phyloP scores from a whole-genome alignment of 2,888 invertebrate species.

The Ferdinandea cuprea region DNA sequence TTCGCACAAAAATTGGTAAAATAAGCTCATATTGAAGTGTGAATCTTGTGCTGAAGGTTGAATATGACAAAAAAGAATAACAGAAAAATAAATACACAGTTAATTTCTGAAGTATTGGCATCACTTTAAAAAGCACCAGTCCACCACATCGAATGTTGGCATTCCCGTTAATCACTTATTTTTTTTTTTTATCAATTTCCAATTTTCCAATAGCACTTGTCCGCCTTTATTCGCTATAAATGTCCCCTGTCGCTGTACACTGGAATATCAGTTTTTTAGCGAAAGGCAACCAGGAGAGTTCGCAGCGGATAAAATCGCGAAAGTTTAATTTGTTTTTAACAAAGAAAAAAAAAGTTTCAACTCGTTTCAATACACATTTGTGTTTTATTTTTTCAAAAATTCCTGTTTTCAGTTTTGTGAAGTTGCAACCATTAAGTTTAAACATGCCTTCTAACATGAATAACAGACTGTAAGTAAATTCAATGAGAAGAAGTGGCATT shows the following conservation, averaged over 20 bases:
- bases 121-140: no score
- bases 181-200: conserved; percentile 13
- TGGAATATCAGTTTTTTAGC: conserved; percentile 71
- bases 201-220: conserved; percentile 7
- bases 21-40: no score
- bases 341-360: conserved; percentile 46
- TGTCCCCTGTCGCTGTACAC: conserved; percentile 38
- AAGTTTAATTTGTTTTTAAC: conserved; percentile 46
- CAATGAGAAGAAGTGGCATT: conserved; percentile 31
- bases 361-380: conserved; percentile 28
- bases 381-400: conserved; percentile 20
- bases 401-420: conserved; percentile 76
- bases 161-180: conserved; percentile 5
- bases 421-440: conserved; percentile 80
- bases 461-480: conserved; percentile 83
- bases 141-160: background rate
- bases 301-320: conserved; percentile 70
- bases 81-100: no score
- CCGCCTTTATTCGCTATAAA: conserved; percentile 52
- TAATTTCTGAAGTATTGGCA: no score
- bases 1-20: no score
- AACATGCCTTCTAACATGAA: conserved; percentile 83
- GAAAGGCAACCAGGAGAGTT: conserved; percentile 53
- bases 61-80: no score
- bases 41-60: no score